These are phyloP conservation scores for Crotalus viridis DNA, from an alignment of 2,113 vertebrate species.

Conservation along the genomic window DNA sequence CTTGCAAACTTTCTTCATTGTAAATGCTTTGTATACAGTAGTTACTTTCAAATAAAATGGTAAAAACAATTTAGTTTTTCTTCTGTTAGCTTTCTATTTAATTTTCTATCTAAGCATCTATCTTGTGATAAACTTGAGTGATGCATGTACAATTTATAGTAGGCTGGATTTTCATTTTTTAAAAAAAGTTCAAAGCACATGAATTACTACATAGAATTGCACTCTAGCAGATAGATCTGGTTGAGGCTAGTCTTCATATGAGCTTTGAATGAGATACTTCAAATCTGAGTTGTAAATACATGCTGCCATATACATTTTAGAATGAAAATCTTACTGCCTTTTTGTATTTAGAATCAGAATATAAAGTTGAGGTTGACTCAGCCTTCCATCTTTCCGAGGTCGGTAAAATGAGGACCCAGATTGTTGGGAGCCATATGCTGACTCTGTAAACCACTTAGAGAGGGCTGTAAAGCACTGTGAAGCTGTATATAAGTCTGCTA, in stretches of 20 bases:
- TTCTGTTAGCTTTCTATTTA: neutral
- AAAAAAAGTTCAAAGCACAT: neutral
- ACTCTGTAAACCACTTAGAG: too few species aligned
- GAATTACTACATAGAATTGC: neutral
- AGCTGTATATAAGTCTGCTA: too few species aligned
- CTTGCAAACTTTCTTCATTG: conserved; percentile 14
- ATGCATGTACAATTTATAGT: neutral
- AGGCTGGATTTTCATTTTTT: neutral
- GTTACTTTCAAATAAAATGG: neutral
- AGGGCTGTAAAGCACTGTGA: too few species aligned
- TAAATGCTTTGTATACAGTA: conserved; percentile 21
- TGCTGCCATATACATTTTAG: neutral
- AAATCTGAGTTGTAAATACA: neutral
- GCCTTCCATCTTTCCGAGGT: too few species aligned
- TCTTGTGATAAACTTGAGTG: neutral
- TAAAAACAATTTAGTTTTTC: neutral
- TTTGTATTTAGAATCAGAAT: neutral
- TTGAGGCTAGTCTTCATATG: neutral
- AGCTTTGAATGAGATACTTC: neutral
- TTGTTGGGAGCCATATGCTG: too few species aligned
- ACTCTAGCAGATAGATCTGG: neutral
- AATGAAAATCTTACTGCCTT: neutral
- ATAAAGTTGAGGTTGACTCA: neutral
- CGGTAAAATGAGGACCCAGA: too few species aligned
- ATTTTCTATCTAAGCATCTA: neutral